Evolutionary conservation across 1,140 invertebrate species (phyloP).

Genomic region (Conus ventricosus): DNA sequence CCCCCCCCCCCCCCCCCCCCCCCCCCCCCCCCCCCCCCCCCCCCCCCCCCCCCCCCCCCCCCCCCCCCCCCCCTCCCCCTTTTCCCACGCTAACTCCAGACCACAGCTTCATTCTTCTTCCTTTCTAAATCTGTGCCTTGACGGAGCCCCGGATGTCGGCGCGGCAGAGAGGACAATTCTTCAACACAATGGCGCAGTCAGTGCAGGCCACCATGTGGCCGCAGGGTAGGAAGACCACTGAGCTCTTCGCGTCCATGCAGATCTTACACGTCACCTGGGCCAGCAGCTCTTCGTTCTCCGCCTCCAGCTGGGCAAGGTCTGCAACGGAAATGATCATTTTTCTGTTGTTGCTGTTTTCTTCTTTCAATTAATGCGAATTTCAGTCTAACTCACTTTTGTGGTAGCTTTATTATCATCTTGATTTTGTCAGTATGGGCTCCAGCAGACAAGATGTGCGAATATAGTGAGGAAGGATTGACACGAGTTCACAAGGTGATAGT

Average conservation of each 20-base stretch:
- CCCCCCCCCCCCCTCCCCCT: no score
- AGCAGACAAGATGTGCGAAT: no score
- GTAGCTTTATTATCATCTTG: no score
- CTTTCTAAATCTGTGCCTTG: constrained; percentile 46
- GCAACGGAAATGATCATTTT: constrained; percentile 13
- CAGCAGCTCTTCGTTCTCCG: constrained; percentile 77
- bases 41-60: no score
- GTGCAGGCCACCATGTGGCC: constrained; percentile 90
- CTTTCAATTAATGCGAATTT: background rate
- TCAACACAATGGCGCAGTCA: constrained; percentile 86
- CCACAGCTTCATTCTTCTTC: no score
- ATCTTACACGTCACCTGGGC: constrained; percentile 92
- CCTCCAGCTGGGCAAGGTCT: constrained; percentile 36
- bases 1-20: no score
- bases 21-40: no score
- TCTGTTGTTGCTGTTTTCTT: background rate
- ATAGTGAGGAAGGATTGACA: no score
- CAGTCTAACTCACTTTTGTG: background rate
- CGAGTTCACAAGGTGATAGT: no score
- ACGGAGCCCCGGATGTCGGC: constrained; percentile 65
- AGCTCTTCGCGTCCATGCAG: constrained; percentile 91
- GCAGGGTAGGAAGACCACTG: constrained; percentile 93
- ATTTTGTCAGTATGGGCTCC: no score
- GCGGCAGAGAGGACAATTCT: constrained; percentile 88
- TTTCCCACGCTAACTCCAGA: no score